These are phyloP conservation scores for Rapana venosa DNA, from an alignment of 2,888 invertebrate genomes.

Conservation along the genomic window DNA sequence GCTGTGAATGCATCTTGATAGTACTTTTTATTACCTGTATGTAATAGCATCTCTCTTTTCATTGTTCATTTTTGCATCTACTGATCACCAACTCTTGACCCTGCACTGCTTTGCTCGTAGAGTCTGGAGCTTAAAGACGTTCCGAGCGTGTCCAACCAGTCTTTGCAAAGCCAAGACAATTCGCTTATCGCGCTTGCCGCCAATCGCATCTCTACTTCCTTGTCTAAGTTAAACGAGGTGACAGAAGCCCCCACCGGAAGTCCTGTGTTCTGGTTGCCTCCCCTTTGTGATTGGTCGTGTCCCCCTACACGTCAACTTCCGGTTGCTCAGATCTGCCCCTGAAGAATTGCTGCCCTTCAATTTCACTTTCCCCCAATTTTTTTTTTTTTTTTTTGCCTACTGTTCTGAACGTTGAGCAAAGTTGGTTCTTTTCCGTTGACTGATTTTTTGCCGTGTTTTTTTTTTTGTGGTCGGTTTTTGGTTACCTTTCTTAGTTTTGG, in stretches of 20 bases:
- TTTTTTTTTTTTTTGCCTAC: neutral
- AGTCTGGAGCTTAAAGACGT: conserved; percentile 57
- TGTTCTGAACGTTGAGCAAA: too few species aligned
- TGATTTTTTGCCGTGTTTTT: neutral
- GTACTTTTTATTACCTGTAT: neutral
- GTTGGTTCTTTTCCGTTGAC: neutral
- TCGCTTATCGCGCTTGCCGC: conserved; percentile 61
- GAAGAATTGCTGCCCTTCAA: neutral
- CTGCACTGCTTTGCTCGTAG: conserved; percentile 45
- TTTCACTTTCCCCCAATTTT: neutral
- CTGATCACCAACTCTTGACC: neutral
- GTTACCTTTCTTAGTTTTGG: too few species aligned
- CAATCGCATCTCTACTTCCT: conserved; percentile 63
- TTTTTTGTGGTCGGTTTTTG: neutral
- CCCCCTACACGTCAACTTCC: conserved; percentile 4
- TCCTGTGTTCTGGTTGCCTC: neutral
- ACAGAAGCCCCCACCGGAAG: conserved; percentile 1
- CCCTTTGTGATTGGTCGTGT: neutral
- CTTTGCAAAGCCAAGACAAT: conserved; percentile 59
- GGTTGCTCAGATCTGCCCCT: neutral
- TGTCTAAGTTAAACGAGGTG: conserved; percentile 64
- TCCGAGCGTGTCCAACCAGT: conserved; percentile 60
- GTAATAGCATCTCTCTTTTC: too few species aligned
- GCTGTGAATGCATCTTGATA: too few species aligned
- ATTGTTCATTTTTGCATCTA: too few species aligned